These are phyloP conservation scores for Dyspetes luteomarginatus DNA, from an alignment of 2,888 invertebrate genomes.

Conservation along the genomic window DNA sequence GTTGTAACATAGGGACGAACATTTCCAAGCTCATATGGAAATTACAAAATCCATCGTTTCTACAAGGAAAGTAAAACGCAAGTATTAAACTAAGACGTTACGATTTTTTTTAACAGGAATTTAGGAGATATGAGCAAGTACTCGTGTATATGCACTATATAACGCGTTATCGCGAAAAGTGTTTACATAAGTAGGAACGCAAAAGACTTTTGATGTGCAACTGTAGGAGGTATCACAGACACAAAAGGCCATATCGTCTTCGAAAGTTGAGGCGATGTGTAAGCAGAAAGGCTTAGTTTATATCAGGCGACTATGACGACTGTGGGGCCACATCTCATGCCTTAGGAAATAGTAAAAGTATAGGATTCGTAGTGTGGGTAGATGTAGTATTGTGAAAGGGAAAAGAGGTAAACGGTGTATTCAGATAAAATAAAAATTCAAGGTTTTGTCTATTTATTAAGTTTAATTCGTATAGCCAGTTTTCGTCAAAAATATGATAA, in stretches of 20 bases:
- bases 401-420: neutral
- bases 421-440: neutral
- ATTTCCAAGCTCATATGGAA: neutral
- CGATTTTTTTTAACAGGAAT: slow-evolving; percentile 66
- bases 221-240: slow-evolving; percentile 30
- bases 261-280: slow-evolving; percentile 60
- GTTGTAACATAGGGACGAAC: slow-evolving; percentile 14
- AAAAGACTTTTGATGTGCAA: neutral
- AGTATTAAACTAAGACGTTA: slow-evolving; percentile 62
- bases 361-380: neutral
- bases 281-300: slow-evolving; percentile 60
- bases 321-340: neutral
- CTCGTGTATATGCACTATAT: neutral
- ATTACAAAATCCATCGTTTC: slow-evolving; percentile 43
- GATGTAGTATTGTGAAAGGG: neutral
- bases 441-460: neutral
- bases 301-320: slow-evolving; percentile 60
- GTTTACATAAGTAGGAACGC: neutral
- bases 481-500: no score
- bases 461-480: no score
- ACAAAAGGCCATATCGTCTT: slow-evolving; percentile 26
- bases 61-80: slow-evolving; percentile 63
- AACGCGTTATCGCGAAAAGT: neutral
- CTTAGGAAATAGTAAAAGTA: slow-evolving; percentile 47
- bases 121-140: slow-evolving; percentile 12